Evolutionary conservation across 2,888 invertebrate species (phyloP).

Genomic region (Lepas anatifera): DNA sequence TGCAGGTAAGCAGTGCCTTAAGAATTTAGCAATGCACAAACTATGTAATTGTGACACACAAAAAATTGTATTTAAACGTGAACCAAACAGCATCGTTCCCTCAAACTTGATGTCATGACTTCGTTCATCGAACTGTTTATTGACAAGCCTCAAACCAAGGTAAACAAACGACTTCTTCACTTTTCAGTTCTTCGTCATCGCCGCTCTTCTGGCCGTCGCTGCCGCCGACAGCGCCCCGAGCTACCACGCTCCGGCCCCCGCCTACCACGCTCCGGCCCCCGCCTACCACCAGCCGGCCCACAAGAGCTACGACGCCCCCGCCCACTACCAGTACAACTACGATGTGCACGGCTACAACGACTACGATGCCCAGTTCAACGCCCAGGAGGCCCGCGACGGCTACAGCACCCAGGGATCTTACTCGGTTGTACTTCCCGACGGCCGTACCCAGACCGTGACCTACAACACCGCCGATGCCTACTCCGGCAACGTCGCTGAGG

Average conservation of each 20-base stretch:
- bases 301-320: neutral
- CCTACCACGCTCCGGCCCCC: neutral
- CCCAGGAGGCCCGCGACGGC: slow-evolving; percentile 17
- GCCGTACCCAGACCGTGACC: slow-evolving; percentile 22
- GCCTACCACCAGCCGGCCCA: too few species aligned
- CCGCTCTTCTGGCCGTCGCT: neutral
- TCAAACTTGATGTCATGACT: too few species aligned
- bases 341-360: slow-evolving; percentile 19
- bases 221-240: neutral
- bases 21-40: too few species aligned
- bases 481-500: slow-evolving; percentile 21
- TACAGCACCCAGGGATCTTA: slow-evolving; percentile 21
- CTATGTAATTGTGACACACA: too few species aligned
- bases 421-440: slow-evolving; percentile 23
- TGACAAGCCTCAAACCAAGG: too few species aligned
- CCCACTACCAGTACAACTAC: slow-evolving; percentile 18
- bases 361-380: slow-evolving; percentile 16
- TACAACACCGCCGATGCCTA: slow-evolving; percentile 18
- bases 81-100: too few species aligned
- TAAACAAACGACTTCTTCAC: too few species aligned
- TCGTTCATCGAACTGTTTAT: too few species aligned
- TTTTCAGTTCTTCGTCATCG: neutral
- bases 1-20: neutral
- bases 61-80: too few species aligned
- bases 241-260: neutral